Base-by-base conservation (phyloP, 2,113 vertebrate genomes). In the Scomber japonicus region DNA sequence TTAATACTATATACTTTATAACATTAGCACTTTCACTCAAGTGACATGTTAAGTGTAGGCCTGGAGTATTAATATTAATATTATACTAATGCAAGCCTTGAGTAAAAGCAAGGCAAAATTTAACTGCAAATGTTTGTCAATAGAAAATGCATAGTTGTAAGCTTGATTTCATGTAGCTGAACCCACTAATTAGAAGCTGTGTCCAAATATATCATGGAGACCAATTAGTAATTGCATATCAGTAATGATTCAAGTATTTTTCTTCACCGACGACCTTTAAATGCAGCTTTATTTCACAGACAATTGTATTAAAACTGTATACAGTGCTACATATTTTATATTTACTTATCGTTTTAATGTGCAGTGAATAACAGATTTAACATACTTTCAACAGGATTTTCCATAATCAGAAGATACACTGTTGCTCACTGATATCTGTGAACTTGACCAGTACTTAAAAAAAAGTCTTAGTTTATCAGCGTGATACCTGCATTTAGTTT, bases 331-430 rank as follows among this genome's bases (percentile, higher is more conserved):
- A 77, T 75, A 54, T 61, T 66, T 73, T 11, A 51, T 70, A 40
- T 80, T 71, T 71, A 69, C 74, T 80, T 9, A 78, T 62, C 54
- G 1, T 40, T 78, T 84, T 86, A 71, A 35, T 83, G 73, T 87
- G 81, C 73, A 79, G 40, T 78, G 65, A 89, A 57, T 50, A 72
- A 64, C 1, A 71, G 51, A 62, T 55, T 5, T 69, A 72, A 71
- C 24, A 53, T 0, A 64, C 68, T 11, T 68, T 71, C 9, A 70
- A 79, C 35, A 71, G 3, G 72, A 78, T 50, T 72, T 19, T 35
- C 6, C n/a, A 83, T 60, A 45, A 78, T 75, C n/a, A 81, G 71
- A 67, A 31, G 59, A 68, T 19, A 70, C 15, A 65, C 19, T 68
- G 16, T 46, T 73, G 31, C 16, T 45, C 10, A 61, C 24, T 53